phyloP scores from a whole-genome alignment of 1,140 invertebrate species.

The Lepidostoma basale region DNA sequence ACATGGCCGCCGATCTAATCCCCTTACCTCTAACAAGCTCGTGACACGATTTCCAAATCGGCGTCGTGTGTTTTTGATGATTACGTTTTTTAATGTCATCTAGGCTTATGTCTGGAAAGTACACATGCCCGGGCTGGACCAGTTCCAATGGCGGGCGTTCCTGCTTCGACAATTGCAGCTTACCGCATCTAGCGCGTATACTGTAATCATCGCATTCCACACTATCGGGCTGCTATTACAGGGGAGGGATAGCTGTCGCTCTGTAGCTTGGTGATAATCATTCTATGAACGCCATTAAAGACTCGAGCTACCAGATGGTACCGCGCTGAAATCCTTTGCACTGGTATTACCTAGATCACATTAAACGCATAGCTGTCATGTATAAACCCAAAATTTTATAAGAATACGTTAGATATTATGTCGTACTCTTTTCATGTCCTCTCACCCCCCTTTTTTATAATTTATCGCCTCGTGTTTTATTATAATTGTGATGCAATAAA shows the following conservation, averaged over 20 bases:
- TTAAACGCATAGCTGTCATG: too few relatives aligned
- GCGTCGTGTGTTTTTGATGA: constrained; percentile 41
- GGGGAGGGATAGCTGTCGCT: neutral
- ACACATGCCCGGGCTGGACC: neutral
- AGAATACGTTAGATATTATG: too few relatives aligned
- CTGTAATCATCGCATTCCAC: constrained; percentile 11
- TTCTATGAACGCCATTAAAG: too few relatives aligned
- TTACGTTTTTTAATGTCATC: constrained; percentile 43
- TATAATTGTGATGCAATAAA: too few relatives aligned
- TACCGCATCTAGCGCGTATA: neutral
- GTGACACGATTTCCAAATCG: constrained; percentile 41
- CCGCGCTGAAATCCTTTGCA: too few relatives aligned
- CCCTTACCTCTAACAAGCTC: constrained; percentile 35
- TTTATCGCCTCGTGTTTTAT: too few relatives aligned
- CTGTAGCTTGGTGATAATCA: constrained; percentile 7
- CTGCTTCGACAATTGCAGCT: neutral
- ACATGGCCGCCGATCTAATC: too few relatives aligned
- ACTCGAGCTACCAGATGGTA: too few relatives aligned
- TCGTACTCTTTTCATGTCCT: too few relatives aligned
- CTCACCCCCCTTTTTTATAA: too few relatives aligned
- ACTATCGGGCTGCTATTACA: constrained; percentile 4
- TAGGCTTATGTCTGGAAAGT: neutral
- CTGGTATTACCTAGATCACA: too few relatives aligned
- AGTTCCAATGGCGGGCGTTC: neutral
- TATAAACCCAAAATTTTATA: too few relatives aligned